Conservation (phyloP, 2,113 vertebrate genomes). For the Campylorhamphus procurvoides region DNA sequence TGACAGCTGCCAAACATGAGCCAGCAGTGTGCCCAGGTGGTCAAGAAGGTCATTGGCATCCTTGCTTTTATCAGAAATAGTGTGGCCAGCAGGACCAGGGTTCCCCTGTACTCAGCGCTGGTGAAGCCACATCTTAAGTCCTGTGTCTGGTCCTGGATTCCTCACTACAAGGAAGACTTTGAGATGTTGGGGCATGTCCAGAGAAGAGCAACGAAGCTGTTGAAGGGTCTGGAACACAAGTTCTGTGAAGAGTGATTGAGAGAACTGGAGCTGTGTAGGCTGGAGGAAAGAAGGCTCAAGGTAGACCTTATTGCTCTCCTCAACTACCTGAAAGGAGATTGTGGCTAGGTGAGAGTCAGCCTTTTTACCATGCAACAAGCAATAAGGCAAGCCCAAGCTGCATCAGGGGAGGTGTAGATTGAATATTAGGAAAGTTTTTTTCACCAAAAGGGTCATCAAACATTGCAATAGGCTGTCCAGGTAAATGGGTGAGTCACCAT, state of each 20-base stretch:
- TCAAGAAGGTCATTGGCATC: background rate
- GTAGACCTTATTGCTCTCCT: background rate
- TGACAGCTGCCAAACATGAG: background rate
- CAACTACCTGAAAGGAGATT: background rate
- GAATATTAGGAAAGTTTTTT: background rate
- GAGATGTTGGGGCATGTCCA: background rate
- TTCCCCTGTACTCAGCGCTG: accelerated
- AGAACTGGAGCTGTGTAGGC: background rate
- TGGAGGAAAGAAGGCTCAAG: background rate
- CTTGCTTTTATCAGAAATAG: background rate
- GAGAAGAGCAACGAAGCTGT: accelerated
- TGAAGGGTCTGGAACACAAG: background rate
- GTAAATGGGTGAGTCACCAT: background rate
- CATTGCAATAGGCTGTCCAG: background rate
- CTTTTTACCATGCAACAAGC: background rate
- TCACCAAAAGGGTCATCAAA: background rate
- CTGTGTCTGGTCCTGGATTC: background rate
- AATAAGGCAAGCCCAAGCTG: background rate
- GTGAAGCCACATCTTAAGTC: background rate
- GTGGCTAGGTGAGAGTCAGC: background rate
- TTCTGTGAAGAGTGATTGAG: background rate
- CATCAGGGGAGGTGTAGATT: background rate
- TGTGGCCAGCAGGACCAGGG: background rate
- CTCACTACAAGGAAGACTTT: background rate
- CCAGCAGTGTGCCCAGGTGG: accelerated